These are phyloP conservation scores for Zenarchopterus dispar DNA, from an alignment of 2,797 vertebrate genomes.

Conservation along the genomic window DNA sequence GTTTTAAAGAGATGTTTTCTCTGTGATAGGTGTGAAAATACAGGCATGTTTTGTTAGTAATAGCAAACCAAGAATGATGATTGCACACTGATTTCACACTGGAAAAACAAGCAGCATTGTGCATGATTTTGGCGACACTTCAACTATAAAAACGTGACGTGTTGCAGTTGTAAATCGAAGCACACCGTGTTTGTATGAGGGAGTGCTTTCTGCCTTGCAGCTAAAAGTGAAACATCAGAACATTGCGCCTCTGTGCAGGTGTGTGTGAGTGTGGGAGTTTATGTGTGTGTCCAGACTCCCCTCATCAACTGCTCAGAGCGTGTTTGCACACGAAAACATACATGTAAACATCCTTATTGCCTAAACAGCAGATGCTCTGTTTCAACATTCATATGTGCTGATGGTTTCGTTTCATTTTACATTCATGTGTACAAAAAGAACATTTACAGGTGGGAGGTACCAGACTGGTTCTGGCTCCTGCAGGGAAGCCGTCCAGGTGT, in stretches of 20 bases:
- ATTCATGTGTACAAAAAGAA: too few species aligned
- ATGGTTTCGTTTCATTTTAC: too few species aligned
- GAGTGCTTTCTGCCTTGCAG: slow-evolving; percentile 25
- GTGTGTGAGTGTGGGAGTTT: slow-evolving; percentile 9
- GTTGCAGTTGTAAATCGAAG: slow-evolving; percentile 2
- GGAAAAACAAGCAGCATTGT: not conserved
- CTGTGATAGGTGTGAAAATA: not conserved
- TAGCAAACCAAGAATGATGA: not conserved
- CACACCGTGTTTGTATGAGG: slow-evolving; percentile 9
- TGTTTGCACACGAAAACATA: too few species aligned
- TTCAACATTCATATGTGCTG: too few species aligned
- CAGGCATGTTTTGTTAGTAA: slow-evolving; percentile 1
- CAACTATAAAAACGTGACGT: slow-evolving; percentile 9
- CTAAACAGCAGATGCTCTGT: too few species aligned
- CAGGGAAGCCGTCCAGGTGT: too few species aligned
- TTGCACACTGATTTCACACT: not conserved
- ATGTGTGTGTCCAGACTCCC: too few species aligned
- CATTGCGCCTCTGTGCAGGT: slow-evolving; percentile 13
- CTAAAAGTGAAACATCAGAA: slow-evolving; percentile 23
- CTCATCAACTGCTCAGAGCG: too few species aligned
- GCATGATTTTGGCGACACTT: slow-evolving; percentile 1
- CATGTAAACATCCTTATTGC: too few species aligned
- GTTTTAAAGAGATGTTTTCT: slow-evolving; percentile 1
- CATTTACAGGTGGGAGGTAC: too few species aligned
- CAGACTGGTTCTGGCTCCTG: too few species aligned